These are phyloP conservation scores for Argynnis bischoffii DNA, from an alignment of 2,888 invertebrate species.

Conservation along the genomic window DNA sequence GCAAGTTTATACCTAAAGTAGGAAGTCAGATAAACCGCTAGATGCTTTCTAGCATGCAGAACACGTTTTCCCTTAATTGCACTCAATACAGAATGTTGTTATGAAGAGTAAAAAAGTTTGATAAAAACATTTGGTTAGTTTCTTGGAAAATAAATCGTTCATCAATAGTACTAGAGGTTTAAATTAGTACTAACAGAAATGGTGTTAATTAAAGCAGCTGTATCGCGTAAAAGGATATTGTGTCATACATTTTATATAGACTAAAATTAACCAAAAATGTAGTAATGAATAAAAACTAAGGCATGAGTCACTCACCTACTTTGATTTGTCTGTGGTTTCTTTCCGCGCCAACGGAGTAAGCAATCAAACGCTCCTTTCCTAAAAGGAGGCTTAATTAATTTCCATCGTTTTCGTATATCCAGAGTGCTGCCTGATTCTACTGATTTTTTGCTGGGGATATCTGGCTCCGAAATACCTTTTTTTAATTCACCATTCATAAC, in stretches of 20 bases:
- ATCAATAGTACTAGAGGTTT: background rate
- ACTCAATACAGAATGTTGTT: slow-evolving; percentile 6
- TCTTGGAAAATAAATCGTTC: slow-evolving; percentile 7
- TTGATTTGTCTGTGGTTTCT: slow-evolving; percentile 57
- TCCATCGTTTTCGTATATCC: slow-evolving; percentile 68
- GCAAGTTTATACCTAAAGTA: background rate
- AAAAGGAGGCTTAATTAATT: slow-evolving; percentile 65
- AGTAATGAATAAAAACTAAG: background rate
- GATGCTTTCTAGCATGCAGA: slow-evolving; percentile 23
- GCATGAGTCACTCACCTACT: slow-evolving; percentile 60
- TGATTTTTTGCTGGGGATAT: slow-evolving; percentile 62
- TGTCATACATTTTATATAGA: slow-evolving; percentile 1
- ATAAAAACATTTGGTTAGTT: slow-evolving; percentile 1
- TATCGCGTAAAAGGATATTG: background rate
- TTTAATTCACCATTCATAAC: slow-evolving; percentile 55
- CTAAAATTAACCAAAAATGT: no score
- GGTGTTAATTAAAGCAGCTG: no score
- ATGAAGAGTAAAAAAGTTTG: background rate
- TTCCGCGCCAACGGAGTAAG: slow-evolving; percentile 71
- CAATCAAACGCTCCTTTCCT: slow-evolving; percentile 73
- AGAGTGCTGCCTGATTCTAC: slow-evolving; percentile 57
- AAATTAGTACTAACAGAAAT: no score
- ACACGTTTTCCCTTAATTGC: slow-evolving; percentile 28
- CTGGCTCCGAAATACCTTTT: slow-evolving; percentile 70
- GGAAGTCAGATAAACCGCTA: slow-evolving; percentile 12